phyloP scores from a whole-genome alignment of 1,140 invertebrate species.

The Glossosoma conforme region DNA sequence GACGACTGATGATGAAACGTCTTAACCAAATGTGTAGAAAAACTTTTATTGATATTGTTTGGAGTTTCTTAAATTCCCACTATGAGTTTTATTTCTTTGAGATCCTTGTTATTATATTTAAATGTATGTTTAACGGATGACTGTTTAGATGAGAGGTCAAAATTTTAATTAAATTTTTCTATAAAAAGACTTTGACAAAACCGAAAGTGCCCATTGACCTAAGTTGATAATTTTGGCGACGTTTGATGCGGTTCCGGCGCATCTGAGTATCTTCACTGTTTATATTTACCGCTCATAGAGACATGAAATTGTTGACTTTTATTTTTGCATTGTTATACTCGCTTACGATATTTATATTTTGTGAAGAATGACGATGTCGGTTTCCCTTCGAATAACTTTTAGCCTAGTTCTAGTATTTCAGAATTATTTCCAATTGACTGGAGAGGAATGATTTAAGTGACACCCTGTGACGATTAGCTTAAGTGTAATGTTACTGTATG shows the following conservation, averaged over 20 bases:
- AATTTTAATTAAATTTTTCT: constrained; percentile 17
- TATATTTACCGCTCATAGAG: constrained; percentile 14
- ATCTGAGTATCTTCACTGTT: constrained; percentile 16
- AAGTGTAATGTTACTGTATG: constrained; percentile 32
- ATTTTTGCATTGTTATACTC: constrained; percentile 30
- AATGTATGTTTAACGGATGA: constrained; percentile 27
- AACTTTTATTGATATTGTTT: constrained; percentile 25
- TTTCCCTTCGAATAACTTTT: constrained; percentile 24
- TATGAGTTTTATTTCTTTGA: constrained; percentile 19
- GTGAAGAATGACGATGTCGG: constrained; percentile 15
- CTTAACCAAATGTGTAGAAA: constrained; percentile 29
- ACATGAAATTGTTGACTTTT: constrained; percentile 24
- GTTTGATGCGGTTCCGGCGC: constrained; percentile 12
- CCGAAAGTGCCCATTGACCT: constrained; percentile 55
- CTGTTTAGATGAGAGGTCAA: constrained; percentile 25
- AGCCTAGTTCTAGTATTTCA: constrained; percentile 25
- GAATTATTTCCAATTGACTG: constrained; percentile 24
- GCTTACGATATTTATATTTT: constrained; percentile 27
- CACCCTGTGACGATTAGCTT: constrained; percentile 29
- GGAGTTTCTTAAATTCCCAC: constrained; percentile 3
- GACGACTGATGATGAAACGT: constrained; percentile 19
- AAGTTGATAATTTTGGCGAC: constrained; percentile 43
- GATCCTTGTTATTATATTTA: constrained; percentile 23
- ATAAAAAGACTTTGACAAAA: constrained; percentile 49
- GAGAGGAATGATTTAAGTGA: constrained; percentile 23